A percentile compares a stretch with the other conserved stretches of the same genome.
phyloP scores from a whole-genome alignment of 2,113 vertebrate genomes.

The Chauna torquata region DNA sequence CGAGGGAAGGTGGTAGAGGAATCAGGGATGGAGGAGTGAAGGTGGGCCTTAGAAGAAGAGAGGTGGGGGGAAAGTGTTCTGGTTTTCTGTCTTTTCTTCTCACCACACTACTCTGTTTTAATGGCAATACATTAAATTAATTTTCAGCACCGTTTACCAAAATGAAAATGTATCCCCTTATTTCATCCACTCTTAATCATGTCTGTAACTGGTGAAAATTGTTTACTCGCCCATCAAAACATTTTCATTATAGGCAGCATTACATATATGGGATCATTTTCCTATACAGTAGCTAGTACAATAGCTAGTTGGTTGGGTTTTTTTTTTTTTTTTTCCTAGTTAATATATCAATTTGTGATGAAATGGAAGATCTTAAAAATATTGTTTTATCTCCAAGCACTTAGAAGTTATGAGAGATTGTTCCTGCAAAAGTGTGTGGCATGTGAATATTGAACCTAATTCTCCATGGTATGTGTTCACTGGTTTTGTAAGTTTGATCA shows the following conservation, averaged over 20 bases:
- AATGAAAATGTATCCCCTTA: neutral
- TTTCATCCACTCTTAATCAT: neutral
- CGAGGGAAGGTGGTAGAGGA: neutral
- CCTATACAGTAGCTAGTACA: neutral
- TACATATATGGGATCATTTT: neutral
- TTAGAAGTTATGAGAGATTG: neutral
- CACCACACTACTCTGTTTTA: neutral
- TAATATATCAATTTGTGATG: neutral
- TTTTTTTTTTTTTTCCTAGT: neutral
- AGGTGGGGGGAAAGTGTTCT: neutral
- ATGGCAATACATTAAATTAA: neutral
- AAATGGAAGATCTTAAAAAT: neutral
- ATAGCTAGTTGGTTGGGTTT: too few species aligned
- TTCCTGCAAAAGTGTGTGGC: neutral
- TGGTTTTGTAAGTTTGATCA: neutral
- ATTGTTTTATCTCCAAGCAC: neutral
- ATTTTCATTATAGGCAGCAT: neutral
- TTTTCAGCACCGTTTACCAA: neutral
- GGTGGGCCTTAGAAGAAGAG: fast-evolving
- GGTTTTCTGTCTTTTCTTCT: neutral
- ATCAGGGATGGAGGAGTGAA: neutral
- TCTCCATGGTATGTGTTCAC: neutral
- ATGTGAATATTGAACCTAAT: neutral
- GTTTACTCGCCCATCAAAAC: neutral
- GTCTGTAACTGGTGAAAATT: neutral